Base-by-base conservation (phyloP, 2,797 vertebrate species). In the Chiloscyllium punctatum region DNA sequence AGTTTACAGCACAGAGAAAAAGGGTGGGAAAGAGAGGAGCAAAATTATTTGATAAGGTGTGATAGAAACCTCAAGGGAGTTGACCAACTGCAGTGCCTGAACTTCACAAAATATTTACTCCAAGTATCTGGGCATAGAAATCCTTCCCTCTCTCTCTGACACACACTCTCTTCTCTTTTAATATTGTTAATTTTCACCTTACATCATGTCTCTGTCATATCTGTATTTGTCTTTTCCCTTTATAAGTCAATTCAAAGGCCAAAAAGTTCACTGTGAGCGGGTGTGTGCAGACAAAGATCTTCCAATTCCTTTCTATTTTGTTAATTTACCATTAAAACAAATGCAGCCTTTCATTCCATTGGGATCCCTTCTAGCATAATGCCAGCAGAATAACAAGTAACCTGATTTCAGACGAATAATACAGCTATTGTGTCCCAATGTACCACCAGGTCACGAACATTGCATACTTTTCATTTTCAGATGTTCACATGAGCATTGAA, bases 281-380 rank as follows among this genome's bases (percentile, higher is more conserved):
- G 51, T 33, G 94, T 15, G 33, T n/a, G 68, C 11, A 51, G 71
- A 53, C 69, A 53, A 33, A 51, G 42, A 77, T 77, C 94, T 95
- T n/a, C 42, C 51, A 53, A 53, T 53, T 53, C 94, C 69, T 94
- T 77, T 77, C 71, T 95, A 51, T 95, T 95, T 72, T 51, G 42
- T 71, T 95, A 95, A 95, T 74, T 95, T 95, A 77, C 71, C 69
- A 77, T 95, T 95, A 77, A 95, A 94, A 94, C 69, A 94, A 95
- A 74, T 77, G 53, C 48, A 77, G 71, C 69, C 68, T 95, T 95
- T 95, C 48, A 95, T 95, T 95, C 71, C 71, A 15, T 74, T 77
- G 69, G 94, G 68, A 94, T 48, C 68, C 68, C 69, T 94, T 94
- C 94, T 33, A 95, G 51, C 13, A 95, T 30, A 95, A 77, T 33